phyloP scores from a whole-genome alignment of 2,888 invertebrate species.

The Lacanobia wlatinum region DNA sequence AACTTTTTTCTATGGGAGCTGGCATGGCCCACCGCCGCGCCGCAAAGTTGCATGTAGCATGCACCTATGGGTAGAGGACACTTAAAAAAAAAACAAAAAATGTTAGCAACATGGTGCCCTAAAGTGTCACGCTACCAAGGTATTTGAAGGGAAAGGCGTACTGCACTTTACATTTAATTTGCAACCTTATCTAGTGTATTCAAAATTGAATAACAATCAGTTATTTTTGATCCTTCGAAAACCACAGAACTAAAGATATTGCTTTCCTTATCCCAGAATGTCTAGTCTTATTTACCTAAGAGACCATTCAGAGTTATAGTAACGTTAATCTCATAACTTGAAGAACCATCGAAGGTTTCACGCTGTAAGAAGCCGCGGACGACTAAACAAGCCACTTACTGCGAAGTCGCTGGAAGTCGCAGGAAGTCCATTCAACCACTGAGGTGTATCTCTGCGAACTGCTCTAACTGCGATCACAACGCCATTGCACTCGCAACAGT shows the following conservation, averaged over 20 bases:
- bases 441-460: slow-evolving; percentile 15
- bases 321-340: neutral
- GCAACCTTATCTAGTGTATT: neutral
- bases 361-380: neutral
- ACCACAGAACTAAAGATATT: neutral
- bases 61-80: too few species aligned
- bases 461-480: slow-evolving; percentile 1
- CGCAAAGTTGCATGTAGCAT: too few species aligned
- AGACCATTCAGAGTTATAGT: neutral
- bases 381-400: neutral
- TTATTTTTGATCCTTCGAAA: neutral
- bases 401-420: neutral
- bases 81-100: too few species aligned
- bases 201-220: neutral
- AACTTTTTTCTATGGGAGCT: too few species aligned
- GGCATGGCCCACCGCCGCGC: too few species aligned
- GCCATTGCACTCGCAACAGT: neutral
- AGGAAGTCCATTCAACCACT: neutral
- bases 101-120: too few species aligned
- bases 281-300: too few species aligned
- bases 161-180: neutral
- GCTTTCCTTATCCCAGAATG: neutral
- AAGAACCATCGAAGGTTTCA: neutral
- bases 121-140: too few species aligned
- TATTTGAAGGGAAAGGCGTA: too few species aligned